Base-by-base conservation (phyloP, 2,888 invertebrate species). In the Oeneis ivallda region DNA sequence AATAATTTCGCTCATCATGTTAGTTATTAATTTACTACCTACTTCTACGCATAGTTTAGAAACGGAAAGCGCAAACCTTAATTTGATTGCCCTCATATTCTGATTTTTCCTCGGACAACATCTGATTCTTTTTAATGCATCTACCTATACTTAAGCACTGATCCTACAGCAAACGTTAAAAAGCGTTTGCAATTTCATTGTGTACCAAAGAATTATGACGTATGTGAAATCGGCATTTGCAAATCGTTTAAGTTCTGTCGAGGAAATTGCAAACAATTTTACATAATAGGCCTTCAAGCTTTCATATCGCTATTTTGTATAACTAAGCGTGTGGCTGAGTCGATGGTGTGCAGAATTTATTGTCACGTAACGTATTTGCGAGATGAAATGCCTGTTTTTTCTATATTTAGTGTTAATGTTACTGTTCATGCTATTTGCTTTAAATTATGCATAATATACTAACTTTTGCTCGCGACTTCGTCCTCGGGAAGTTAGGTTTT, bases 171-270 rank as follows among this genome's bases (percentile, higher is more conserved):
- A 82, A 84, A 83, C 64, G 84, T 83, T 82, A 87, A 87, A 84
- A 83, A 83, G 85, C 77, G 83, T 85, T 76, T 85, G 89, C 90
- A 88, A 89, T 89, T 91, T 87, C 82, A 88, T 91, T 91, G 91
- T 91, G 83, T 89, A 83, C 84, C 72, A 72, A 89, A 85, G 89
- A 89, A 91, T 91, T 91, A 91, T 91, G 90, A 90, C 82, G 89
- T 88, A 90, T 89, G 85, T 83, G 84, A 85, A 89, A 89, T 89
- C 80, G 84, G 81, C 87, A 88, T 90, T 90, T 86, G 90, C 85
- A 80, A 89, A 88, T 84, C 89, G 89, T 89, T 90, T 91, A 89
- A 82, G 84, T 82, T 83, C 82, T 86, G 84, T 79, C 74, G 76
- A 78, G 87, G 86, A 90, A 91, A 91, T 91, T 91, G 90, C 84